phyloP scores from a whole-genome alignment of 2,888 invertebrate genomes.

The Sinohyriopsis cumingii region DNA sequence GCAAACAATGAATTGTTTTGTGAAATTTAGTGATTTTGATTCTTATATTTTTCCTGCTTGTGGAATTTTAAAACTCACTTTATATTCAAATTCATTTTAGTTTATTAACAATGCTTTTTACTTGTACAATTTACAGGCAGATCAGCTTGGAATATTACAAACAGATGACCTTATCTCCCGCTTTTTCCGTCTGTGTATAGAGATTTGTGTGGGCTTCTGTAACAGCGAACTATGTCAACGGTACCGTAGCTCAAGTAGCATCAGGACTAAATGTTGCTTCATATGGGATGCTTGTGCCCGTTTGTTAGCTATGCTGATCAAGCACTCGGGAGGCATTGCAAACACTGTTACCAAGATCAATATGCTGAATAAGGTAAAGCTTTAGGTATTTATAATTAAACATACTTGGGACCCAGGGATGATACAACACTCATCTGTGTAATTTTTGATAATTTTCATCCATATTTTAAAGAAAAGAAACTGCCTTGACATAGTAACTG shows the following conservation, averaged over 20 bases:
- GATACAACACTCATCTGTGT: too few species aligned
- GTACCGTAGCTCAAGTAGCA: constrained; percentile 74
- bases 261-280: constrained; percentile 93
- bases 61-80: too few species aligned
- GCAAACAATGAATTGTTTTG: too few species aligned
- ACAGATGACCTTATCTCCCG: constrained; percentile 97
- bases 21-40: neutral
- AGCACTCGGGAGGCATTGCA: constrained; percentile 76
- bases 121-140: constrained; percentile 81
- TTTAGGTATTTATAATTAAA: too few species aligned
- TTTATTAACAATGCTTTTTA: neutral
- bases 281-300: constrained; percentile 96
- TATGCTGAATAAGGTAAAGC: constrained; percentile 88
- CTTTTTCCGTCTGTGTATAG: constrained; percentile 96
- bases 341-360: constrained; percentile 98
- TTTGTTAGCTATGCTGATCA: constrained; percentile 93
- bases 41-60: neutral
- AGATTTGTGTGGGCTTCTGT: constrained; percentile 95
- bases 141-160: constrained; percentile 94
- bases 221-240: constrained; percentile 88
- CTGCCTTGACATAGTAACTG: too few species aligned
- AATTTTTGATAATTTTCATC: too few species aligned
- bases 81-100: neutral
- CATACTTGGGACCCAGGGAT: too few species aligned
- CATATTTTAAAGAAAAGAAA: too few species aligned